A percentile compares a stretch with the other conserved stretches of the same genome.
These are phyloP conservation scores for Ceratitis capitata DNA, from an alignment of 1,140 invertebrate species.

Conservation along the genomic window DNA sequence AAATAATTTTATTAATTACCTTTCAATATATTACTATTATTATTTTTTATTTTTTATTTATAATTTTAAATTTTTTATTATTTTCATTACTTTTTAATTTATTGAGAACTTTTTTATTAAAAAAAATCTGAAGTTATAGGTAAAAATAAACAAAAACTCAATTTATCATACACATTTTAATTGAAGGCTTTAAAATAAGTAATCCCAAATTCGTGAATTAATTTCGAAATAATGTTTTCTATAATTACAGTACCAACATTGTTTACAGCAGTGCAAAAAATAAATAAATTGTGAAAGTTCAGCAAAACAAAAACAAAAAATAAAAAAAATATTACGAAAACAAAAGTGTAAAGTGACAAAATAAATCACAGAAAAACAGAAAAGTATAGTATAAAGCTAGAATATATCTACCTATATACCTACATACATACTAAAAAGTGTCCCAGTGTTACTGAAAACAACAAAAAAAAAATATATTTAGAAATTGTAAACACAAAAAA, in stretches of 20 bases:
- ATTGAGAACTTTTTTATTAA: no score
- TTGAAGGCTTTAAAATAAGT: no score
- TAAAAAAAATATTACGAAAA: not conserved
- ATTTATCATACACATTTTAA: no score
- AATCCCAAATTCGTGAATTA: no score
- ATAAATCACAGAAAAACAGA: not conserved
- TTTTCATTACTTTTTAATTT: no score
- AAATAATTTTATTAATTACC: no score
- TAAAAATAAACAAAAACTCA: no score
- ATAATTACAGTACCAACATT: not conserved
- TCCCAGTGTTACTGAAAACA: not conserved
- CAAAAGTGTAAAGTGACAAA: not conserved
- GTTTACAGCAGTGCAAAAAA: not conserved
- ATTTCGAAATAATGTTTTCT: not conserved
- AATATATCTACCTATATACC: not conserved
- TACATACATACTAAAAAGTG: not conserved
- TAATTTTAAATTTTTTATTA: no score
- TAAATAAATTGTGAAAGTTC: not conserved
- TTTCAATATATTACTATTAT: no score
- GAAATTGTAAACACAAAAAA: not conserved
- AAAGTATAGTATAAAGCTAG: not conserved
- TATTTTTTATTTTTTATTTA: no score
- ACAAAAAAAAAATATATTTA: no score
- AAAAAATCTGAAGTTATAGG: no score
- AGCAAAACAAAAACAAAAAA: not conserved